A percentile compares a stretch with the other conserved stretches of the same genome.
Evolutionary conservation across 2,888 invertebrate genomes (phyloP).

Genomic region (Ditula angustiorana): DNA sequence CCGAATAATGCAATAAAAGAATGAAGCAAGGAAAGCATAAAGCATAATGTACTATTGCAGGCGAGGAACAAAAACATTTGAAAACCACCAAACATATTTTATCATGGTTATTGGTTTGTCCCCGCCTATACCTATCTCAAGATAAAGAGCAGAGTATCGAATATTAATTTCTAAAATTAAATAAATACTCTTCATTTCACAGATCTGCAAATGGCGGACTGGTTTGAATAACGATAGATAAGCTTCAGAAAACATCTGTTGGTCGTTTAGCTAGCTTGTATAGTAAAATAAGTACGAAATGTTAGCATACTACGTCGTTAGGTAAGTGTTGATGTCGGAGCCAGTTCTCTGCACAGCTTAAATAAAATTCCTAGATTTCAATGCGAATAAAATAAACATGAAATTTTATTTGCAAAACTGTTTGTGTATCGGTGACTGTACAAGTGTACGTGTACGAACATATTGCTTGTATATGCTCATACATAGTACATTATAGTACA

Average conservation of each 20-base stretch:
- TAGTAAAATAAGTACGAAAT: not conserved
- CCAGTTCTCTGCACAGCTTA: not conserved
- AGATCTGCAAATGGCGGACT: constrained; percentile 57
- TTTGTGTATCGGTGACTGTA: not conserved
- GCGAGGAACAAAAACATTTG: no score
- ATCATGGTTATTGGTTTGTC: no score
- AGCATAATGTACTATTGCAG: no score
- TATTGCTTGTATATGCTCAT: no score
- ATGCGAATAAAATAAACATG: not conserved
- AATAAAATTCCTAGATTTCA: not conserved
- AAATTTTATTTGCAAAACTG: not conserved
- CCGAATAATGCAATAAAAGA: no score
- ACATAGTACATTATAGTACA: no score
- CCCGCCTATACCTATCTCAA: no score
- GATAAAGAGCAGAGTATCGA: no score
- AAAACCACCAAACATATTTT: no score
- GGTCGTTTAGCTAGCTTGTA: constrained; percentile 5
- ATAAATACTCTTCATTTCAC: constrained; percentile 55
- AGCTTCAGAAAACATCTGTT: constrained; percentile 61
- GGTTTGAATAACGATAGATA: constrained; percentile 63
- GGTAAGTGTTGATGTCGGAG: constrained; percentile 18
- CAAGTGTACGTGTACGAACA: not conserved
- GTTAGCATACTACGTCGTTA: not conserved
- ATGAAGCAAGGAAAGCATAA: no score
- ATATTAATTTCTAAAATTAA: not conserved